Conservation (phyloP, 2,888 invertebrate species). For the Matsumyia berberina region DNA sequence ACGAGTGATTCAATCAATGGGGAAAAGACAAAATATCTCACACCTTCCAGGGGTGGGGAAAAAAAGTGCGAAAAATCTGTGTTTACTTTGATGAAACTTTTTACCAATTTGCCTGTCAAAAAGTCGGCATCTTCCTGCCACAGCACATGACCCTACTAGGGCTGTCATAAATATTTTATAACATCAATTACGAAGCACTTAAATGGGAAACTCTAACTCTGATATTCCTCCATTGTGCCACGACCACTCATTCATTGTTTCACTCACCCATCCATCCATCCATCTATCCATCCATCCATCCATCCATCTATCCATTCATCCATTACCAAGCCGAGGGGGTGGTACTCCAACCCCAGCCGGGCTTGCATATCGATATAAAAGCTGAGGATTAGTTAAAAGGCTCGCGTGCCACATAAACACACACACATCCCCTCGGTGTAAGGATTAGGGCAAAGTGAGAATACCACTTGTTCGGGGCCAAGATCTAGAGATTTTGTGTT, state of each 20-base stretch:
- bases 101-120: slow-evolving; percentile 74
- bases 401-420: slow-evolving; percentile 72
- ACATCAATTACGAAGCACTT: slow-evolving; percentile 84
- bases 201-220: slow-evolving; percentile 75
- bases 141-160: slow-evolving; percentile 64
- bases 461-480: slow-evolving; percentile 73
- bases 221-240: slow-evolving; percentile 46
- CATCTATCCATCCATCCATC: slow-evolving; percentile 52
- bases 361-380: slow-evolving; percentile 54
- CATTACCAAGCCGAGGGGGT: slow-evolving; percentile 51
- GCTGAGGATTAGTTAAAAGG: slow-evolving; percentile 73
- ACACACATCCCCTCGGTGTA: slow-evolving; percentile 40
- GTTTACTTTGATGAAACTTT: slow-evolving; percentile 56
- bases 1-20: neutral
- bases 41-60: neutral
- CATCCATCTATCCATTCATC: slow-evolving; percentile 69
- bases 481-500: slow-evolving; percentile 74
- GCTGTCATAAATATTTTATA: slow-evolving; percentile 84
- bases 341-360: slow-evolving; percentile 20
- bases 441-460: slow-evolving; percentile 70
- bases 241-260: slow-evolving; percentile 69
- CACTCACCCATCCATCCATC: slow-evolving; percentile 63
- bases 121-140: slow-evolving; percentile 57
- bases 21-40: neutral
- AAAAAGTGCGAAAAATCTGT: slow-evolving; percentile 29